phyloP scores from a whole-genome alignment of 92 coral and sea anemone species.

The Hydrozoanthus gracilis region DNA sequence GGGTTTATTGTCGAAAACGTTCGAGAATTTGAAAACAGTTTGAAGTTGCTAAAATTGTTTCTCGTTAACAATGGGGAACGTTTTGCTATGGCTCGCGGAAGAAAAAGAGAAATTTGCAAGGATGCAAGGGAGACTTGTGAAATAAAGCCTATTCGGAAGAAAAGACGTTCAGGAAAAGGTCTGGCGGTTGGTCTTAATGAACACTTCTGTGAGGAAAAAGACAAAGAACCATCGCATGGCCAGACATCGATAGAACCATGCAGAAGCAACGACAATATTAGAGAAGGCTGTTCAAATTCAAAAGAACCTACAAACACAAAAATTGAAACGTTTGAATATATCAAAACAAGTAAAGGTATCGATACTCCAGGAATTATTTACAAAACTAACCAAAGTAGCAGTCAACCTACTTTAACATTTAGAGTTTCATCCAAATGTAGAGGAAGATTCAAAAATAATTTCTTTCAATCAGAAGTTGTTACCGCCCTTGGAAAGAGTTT shows the following conservation, averaged over 20 bases:
- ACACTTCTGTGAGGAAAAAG: not conserved
- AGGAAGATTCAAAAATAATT: conserved; percentile 8
- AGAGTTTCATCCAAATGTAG: conserved; percentile 43
- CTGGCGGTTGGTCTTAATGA: not conserved
- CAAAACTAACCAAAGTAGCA: not conserved
- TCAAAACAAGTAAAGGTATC: not conserved
- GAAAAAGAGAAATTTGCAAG: not conserved
- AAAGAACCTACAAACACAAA: not conserved
- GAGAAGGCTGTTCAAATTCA: not conserved
- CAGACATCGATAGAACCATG: not conserved
- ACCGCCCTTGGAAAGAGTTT: conserved; percentile 20
- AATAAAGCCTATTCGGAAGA: conserved; percentile 3
- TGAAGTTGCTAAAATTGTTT: conserved; percentile 12
- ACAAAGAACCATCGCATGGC: too few species aligned
- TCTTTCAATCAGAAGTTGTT: conserved; percentile 18
- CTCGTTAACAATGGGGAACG: not conserved
- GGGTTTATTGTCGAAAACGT: conserved; percentile 9
- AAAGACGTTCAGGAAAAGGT: not conserved
- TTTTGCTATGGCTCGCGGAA: not conserved
- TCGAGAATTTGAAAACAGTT: not conserved
- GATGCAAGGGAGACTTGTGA: not conserved
- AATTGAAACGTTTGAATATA: not conserved
- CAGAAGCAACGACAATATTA: not conserved
- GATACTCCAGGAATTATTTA: not conserved
- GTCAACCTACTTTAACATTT: conserved; percentile 8